Percentiles rank a stretch among this genome's conserved stretches.
phyloP scores from a whole-genome alignment of 1,140 invertebrate species.

The Pteromalus puparum region DNA sequence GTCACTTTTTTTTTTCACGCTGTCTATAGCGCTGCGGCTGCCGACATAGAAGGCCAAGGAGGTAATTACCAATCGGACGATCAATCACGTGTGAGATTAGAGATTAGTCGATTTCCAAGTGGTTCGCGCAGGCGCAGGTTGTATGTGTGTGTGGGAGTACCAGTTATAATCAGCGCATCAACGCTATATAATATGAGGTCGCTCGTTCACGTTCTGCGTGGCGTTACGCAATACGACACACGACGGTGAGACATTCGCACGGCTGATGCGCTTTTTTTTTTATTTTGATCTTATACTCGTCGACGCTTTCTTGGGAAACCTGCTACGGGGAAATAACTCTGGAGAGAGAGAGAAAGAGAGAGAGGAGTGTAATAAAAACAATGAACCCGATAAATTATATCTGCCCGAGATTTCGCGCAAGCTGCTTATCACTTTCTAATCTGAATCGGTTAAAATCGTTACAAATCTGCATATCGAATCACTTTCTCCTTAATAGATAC shows the following conservation, averaged over 20 bases:
- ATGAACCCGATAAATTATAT: background rate
- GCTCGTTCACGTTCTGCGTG: background rate
- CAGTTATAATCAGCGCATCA: slow-evolving; percentile 12
- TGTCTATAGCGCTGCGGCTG: background rate
- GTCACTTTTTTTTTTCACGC: background rate
- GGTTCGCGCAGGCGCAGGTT: background rate
- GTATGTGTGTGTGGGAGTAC: background rate
- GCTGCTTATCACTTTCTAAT: background rate
- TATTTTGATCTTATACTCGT: no score
- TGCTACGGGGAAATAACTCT: background rate
- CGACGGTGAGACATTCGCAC: background rate
- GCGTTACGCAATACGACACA: slow-evolving; percentile 11
- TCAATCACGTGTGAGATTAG: slow-evolving; percentile 45
- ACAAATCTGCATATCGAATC: background rate
- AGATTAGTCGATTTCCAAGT: slow-evolving; percentile 40
- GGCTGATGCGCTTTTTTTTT: background rate
- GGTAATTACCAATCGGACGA: slow-evolving; percentile 37
- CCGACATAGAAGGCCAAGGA: slow-evolving; percentile 13
- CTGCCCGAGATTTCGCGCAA: background rate
- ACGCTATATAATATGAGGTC: slow-evolving; percentile 2
- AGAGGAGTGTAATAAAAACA: background rate
- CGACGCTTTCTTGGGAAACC: background rate
- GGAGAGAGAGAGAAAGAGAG: background rate
- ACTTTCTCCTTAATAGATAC: no score
- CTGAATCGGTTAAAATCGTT: background rate